Conservation (phyloP, 2,888 invertebrate species). For the Drosophila diplacantha region DNA sequence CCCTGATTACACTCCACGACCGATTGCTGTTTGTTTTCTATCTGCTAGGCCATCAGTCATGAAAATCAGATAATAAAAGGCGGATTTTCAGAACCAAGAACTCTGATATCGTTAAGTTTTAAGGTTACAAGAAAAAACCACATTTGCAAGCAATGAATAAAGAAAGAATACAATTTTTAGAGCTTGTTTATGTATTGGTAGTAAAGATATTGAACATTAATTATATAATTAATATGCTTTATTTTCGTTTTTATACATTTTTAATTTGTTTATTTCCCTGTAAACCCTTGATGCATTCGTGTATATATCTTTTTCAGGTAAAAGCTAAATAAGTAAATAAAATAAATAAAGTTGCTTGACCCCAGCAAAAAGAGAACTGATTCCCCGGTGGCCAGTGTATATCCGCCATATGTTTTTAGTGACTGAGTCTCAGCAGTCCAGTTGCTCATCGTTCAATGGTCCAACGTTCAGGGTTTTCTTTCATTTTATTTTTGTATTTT, state of each 20-base stretch:
- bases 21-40: constrained; percentile 16
- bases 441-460: constrained; percentile 40
- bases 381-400: constrained; percentile 29
- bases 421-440: constrained; percentile 29
- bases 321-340: constrained; percentile 4
- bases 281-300: neutral
- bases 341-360: constrained; percentile 9
- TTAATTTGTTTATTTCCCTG: neutral
- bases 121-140: neutral
- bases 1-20: constrained; percentile 29
- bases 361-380: neutral
- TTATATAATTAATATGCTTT: neutral
- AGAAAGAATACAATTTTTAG: neutral
- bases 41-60: constrained; percentile 17
- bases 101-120: neutral
- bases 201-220: neutral
- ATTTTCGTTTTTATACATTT: neutral
- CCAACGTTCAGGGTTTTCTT: constrained; percentile 37
- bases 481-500: constrained; percentile 3
- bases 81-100: neutral
- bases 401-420: constrained; percentile 45
- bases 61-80: constrained; percentile 1
- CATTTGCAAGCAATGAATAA: neutral
- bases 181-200: no score
- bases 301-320: neutral